Percentiles rank a stretch among this genome's conserved stretches.
phyloP scores from a whole-genome alignment of 2,113 vertebrate species.

The Arenaria interpres region DNA sequence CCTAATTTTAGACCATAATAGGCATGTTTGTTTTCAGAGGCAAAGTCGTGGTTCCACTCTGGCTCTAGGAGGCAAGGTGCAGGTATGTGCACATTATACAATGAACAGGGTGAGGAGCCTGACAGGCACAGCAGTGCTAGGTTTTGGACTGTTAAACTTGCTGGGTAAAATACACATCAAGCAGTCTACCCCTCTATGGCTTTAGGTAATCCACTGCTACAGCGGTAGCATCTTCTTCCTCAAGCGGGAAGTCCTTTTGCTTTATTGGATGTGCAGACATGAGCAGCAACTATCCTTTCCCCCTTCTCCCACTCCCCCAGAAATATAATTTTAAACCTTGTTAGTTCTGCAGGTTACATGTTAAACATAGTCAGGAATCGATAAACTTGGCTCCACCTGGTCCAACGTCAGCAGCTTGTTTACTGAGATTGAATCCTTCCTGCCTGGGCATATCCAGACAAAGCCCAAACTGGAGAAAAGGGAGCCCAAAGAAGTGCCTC shows the following conservation, averaged over 20 bases:
- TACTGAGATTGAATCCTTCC: neutral
- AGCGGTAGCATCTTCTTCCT: neutral
- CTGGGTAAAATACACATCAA: neutral
- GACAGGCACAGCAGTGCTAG: neutral
- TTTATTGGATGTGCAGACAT: neutral
- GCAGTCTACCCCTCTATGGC: rapidly evolving
- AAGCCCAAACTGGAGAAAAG: neutral
- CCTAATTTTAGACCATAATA: conserved; percentile 64
- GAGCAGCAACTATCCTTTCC: neutral
- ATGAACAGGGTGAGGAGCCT: neutral
- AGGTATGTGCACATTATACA: neutral
- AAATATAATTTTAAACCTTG: neutral
- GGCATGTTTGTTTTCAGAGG: conserved; percentile 40
- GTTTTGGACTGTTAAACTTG: neutral
- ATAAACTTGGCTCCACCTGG: neutral
- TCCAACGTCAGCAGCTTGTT: neutral
- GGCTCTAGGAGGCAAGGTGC: neutral
- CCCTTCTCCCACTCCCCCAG: too few species aligned
- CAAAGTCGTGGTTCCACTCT: neutral
- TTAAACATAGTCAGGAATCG: neutral
- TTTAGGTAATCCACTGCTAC: neutral
- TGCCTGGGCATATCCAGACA: neutral
- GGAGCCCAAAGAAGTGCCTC: neutral
- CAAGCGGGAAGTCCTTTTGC: neutral
- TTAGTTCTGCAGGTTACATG: neutral